Evolutionary conservation across 2,113 vertebrate genomes (phyloP).

Genomic region (Aphyosemion australe): DNA sequence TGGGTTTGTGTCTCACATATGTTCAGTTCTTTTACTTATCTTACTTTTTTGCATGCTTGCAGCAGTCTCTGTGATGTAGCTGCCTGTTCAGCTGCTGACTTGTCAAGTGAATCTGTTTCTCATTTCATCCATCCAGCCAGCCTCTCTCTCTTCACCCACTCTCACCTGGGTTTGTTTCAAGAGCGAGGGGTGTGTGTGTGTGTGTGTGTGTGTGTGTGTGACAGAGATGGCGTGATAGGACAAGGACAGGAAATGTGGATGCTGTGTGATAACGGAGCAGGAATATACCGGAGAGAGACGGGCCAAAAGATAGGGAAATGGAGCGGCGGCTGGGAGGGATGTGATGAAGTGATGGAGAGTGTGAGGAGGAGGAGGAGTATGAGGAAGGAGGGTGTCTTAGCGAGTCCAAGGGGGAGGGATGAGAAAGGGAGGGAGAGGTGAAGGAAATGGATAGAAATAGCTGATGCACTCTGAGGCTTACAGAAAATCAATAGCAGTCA

Average conservation of each 20-base stretch:
- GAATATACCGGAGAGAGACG: slow-evolving; percentile 56
- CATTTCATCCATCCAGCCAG: slow-evolving; percentile 28
- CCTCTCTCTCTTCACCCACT: slow-evolving; percentile 10
- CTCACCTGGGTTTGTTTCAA: slow-evolving; percentile 18
- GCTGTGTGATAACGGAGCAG: slow-evolving; percentile 56
- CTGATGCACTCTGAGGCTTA: slow-evolving; percentile 77
- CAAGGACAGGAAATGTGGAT: slow-evolving; percentile 61
- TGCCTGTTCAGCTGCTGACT: neutral
- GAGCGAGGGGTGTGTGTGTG: slow-evolving; percentile 15
- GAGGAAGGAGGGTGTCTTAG: slow-evolving; percentile 60
- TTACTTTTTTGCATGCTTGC: slow-evolving; percentile 15
- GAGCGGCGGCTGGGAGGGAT: slow-evolving; percentile 61
- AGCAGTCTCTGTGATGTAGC: neutral
- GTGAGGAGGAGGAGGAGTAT: slow-evolving; percentile 58
- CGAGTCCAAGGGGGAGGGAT: slow-evolving; percentile 29
- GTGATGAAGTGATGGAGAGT: slow-evolving; percentile 69
- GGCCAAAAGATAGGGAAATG: slow-evolving; percentile 63
- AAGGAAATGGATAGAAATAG: slow-evolving; percentile 79
- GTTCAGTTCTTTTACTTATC: slow-evolving; percentile 11
- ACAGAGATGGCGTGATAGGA: slow-evolving; percentile 50
- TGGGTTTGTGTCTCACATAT: slow-evolving; percentile 26
- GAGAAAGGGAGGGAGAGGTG: slow-evolving; percentile 60
- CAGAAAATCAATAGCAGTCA: slow-evolving; percentile 79
- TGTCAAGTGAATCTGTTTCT: slow-evolving; percentile 14
- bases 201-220: too few relatives aligned